phyloP scores from a whole-genome alignment of 2,113 vertebrate species.

The Centropus unirufus region DNA sequence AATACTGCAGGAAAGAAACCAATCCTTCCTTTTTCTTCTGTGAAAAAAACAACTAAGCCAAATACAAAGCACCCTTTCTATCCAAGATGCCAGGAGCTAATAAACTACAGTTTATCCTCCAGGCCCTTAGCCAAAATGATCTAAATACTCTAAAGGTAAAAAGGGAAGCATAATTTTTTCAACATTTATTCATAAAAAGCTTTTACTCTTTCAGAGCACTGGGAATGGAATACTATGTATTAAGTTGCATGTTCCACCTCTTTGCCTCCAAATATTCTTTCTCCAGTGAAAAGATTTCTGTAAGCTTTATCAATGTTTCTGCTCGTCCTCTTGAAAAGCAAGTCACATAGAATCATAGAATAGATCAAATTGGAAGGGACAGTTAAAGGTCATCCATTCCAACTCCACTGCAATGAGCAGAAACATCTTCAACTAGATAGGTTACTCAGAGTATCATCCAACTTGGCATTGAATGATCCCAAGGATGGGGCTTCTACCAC shows the following conservation, averaged over 20 bases:
- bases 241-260: not conserved
- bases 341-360: not conserved
- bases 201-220: not conserved
- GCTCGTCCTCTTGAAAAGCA: not conserved
- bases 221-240: not conserved
- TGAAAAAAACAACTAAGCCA: slow-evolving; percentile 17
- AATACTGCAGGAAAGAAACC: slow-evolving; percentile 14
- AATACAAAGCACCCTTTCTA: slow-evolving; percentile 59
- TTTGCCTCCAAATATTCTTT: not conserved
- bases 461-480: too few relatives aligned
- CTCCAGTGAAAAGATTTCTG: not conserved
- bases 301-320: not conserved
- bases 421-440: too few relatives aligned
- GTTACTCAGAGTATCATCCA: too few relatives aligned
- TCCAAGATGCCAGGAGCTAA: slow-evolving; percentile 34
- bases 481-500: too few relatives aligned
- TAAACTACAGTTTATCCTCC: slow-evolving; percentile 34
- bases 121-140: slow-evolving; percentile 34
- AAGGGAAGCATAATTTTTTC: slow-evolving; percentile 25
- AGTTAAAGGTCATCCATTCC: too few relatives aligned
- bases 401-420: too few relatives aligned
- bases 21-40: not conserved
- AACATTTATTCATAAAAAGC: slow-evolving; percentile 1
- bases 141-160: slow-evolving; percentile 26
- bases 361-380: too few relatives aligned